Percentiles rank a stretch among this genome's conserved stretches.
phyloP scores from a whole-genome alignment of 1,140 invertebrate species.

The Drosophila mojavensis region DNA sequence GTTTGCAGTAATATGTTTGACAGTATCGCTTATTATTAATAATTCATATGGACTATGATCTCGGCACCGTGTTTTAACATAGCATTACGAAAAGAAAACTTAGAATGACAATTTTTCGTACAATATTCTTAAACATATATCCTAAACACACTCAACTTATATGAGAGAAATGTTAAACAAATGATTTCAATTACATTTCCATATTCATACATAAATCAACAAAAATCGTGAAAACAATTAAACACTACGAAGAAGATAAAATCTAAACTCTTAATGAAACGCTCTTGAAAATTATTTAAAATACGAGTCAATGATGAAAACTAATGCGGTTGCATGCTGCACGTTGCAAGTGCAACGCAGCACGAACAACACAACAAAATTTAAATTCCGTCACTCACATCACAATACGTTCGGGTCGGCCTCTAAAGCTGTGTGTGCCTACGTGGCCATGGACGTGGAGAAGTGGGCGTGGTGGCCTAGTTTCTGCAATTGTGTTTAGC shows the following conservation, averaged over 20 bases:
- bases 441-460: constrained; percentile 21
- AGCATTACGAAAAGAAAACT: constrained; percentile 43
- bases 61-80: constrained; percentile 20
- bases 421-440: constrained; percentile 4
- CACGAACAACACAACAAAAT: constrained; percentile 28
- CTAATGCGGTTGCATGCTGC: constrained; percentile 25
- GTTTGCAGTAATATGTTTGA: constrained; percentile 10
- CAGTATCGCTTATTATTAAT: constrained; percentile 26
- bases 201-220: constrained; percentile 56
- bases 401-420: constrained; percentile 35
- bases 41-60: constrained; percentile 14
- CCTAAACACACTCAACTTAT: constrained; percentile 33
- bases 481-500: constrained; percentile 14
- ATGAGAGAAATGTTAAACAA: constrained; percentile 32
- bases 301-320: constrained; percentile 52
- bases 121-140: constrained; percentile 45
- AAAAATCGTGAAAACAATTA: constrained; percentile 63
- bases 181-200: constrained; percentile 37
- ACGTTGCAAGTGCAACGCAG: constrained; percentile 23
- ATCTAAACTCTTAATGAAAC: constrained; percentile 36
- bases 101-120: constrained; percentile 7
- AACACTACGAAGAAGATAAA: constrained; percentile 47
- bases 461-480: constrained; percentile 11
- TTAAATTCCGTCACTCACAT: constrained; percentile 67
- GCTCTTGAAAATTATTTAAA: constrained; percentile 20